phyloP scores from a whole-genome alignment of 1,140 invertebrate genomes.

The Papilio aristodemus region DNA sequence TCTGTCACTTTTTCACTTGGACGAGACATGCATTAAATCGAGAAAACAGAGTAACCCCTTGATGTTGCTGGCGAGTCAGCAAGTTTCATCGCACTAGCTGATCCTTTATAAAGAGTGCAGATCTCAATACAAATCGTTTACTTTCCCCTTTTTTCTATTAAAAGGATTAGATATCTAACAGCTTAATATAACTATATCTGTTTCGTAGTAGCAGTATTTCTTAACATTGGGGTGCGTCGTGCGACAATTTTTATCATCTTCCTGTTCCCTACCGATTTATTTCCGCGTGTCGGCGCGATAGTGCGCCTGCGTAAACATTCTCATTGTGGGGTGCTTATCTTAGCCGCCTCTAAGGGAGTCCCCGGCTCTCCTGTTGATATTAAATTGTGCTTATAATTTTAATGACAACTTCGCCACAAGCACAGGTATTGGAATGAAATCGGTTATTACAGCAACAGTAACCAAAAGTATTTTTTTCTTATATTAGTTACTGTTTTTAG shows the following conservation, averaged over 20 bases:
- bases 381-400: not conserved
- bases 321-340: conserved; percentile 67
- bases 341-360: conserved; percentile 50
- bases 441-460: not conserved
- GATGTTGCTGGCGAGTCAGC: too few relatives aligned
- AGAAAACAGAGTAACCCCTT: too few relatives aligned
- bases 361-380: conserved; percentile 38
- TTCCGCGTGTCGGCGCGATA: conserved; percentile 67
- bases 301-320: conserved; percentile 66
- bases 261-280: conserved; percentile 68
- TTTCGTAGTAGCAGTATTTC: conserved; percentile 9
- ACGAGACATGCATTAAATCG: too few relatives aligned
- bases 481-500: too few relatives aligned
- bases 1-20: too few relatives aligned
- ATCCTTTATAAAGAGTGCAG: too few relatives aligned
- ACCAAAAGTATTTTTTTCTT: too few relatives aligned
- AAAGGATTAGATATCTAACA: not conserved
- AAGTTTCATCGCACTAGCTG: too few relatives aligned
- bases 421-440: not conserved
- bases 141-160: not conserved
- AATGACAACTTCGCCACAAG: not conserved
- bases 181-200: conserved; percentile 1
- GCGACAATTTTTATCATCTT: conserved; percentile 70
- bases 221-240: conserved; percentile 34
- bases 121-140: too few relatives aligned